Base-by-base conservation (phyloP, 2,888 invertebrate genomes). In the Scaptomyza parva region DNA sequence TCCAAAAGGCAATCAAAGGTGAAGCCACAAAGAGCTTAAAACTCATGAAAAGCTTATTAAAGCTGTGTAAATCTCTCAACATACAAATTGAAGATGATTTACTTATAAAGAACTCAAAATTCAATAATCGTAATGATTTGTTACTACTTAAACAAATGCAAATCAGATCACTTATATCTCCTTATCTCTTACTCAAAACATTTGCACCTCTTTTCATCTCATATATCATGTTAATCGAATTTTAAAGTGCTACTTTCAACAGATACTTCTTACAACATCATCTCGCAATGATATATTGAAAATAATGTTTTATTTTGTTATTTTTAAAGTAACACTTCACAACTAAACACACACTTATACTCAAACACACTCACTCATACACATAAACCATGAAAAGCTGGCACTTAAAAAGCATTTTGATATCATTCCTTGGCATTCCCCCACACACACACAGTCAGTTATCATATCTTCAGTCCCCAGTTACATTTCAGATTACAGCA, bases 401-500 rank as follows among this genome's bases (percentile, higher is more conserved):
- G 17, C 6, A 40, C 14, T n/a, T 17, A 12, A 17, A 30, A 47
- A 44, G 26, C 22, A 58, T 62, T 73, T 68, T 68, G 53, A 57
- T 68, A 37, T 18, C 39, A 50, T 58, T 68, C 35, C 44, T 12
- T 33, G 50, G 41, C 22, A 14, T 8, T 53, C 9, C 30, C 30
- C 12, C 30, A 20, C 28, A 6, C 33, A 33, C 33, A 35, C 35
- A 37, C 37, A 37, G 30, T 11, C 24, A 51, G 53, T 35, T 55
- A 73, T 54, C 51, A 37, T 60, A 53, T 35, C 30, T 54, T 54
- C 55, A 50, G 37, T 44, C 40, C 44, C 24, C 54, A 66, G 60
- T 35, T 58, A 64, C 64, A 59, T 35, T 33, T 59, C 55, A 44
- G 61, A 74, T 76, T 66, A 65, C 70, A 54, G 52, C 57, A 8